Evolutionary conservation across 2,113 vertebrate genomes (phyloP), one percentile per base, ranked within the genome.

Genomic region (Microtus ochrogaster): DNA sequence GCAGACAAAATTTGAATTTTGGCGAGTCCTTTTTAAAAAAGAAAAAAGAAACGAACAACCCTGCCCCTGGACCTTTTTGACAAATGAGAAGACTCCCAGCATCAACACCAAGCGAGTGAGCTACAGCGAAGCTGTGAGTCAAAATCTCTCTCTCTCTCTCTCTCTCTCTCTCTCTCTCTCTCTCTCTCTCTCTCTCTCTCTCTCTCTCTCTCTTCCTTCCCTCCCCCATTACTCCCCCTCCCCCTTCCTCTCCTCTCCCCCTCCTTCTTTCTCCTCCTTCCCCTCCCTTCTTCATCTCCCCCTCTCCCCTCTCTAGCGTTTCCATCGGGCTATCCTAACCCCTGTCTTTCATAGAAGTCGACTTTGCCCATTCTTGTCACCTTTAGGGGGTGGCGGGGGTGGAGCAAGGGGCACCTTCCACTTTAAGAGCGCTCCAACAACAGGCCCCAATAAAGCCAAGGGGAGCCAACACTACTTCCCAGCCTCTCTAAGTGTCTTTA

Each of bases 1-100:
- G 98, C 98, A 98, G 97, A 97, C 98, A 98, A 98, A 98, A 98
- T 99, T 98, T 98, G 98, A 99, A 99, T 99, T 98, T 98, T 98
- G 98, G 98, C 98, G 98, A 98, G 98, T 98, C 98, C 61, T 11
- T 24, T 52, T 36, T 7, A 26, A 26, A 52, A 52, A 87, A 22
- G 30, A 74, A 36, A 88, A 77, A 41, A 70, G 16, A 47, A 52
- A 55, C 22, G 8, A 5, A 39, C 73, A 98, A 97, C 5, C 84
- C 90, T 95, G 61, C 98, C 98, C 98, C 98, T 98, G 98, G 98
- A 99, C 98, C 98, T 98, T 98, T 98, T 98, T 98, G 99, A 99
- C 98, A 99, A 99, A 99, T 99, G 98, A 98, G 98, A 98, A 98
- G 97, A 97, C 96, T 93, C 92, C 96, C 98, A 98, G 98, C 98